A percentile compares a stretch with the other conserved stretches of the same genome.
These are phyloP conservation scores for Lepidocyrtoides sp. DNA, from an alignment of 2,888 invertebrate genomes.

Conservation along the genomic window DNA sequence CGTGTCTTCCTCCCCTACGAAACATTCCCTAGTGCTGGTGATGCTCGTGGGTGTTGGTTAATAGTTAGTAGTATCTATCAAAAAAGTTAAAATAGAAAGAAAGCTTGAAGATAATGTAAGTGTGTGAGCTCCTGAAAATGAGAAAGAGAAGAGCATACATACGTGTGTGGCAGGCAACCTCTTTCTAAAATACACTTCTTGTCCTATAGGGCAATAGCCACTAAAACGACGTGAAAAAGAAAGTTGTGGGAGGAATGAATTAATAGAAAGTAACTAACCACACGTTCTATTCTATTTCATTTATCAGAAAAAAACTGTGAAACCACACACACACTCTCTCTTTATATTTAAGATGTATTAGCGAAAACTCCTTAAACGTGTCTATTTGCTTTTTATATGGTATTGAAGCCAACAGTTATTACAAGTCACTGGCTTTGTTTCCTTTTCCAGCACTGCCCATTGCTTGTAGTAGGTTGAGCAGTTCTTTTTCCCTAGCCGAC, in stretches of 20 bases:
- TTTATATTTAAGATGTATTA: not conserved
- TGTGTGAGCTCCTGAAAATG: no score
- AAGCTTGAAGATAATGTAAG: no score
- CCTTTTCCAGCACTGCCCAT: slow-evolving; percentile 26
- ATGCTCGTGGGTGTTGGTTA: not conserved
- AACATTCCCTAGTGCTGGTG: slow-evolving; percentile 5
- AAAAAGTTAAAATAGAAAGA: not conserved
- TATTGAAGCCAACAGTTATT: not conserved
- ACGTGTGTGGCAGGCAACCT: not conserved
- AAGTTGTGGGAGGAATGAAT: slow-evolving; percentile 46
- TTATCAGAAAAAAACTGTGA: slow-evolving; percentile 20
- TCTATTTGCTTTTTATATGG: not conserved
- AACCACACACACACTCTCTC: slow-evolving; percentile 12
- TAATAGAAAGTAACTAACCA: slow-evolving; percentile 12
- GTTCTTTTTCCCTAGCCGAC: not conserved
- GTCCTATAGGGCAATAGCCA: not conserved
- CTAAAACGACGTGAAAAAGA: slow-evolving; percentile 17
- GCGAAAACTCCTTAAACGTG: not conserved
- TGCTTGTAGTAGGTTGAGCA: slow-evolving; percentile 31
- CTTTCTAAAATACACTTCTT: no score
- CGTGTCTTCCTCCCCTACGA: slow-evolving; percentile 5
- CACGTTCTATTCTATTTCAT: slow-evolving; percentile 40
- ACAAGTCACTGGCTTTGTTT: not conserved
- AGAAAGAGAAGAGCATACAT: no score
- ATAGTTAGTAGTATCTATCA: slow-evolving; percentile 42